These are phyloP conservation scores for Brachionus koreanus DNA, from an alignment of 1,140 invertebrate genomes.

Conservation along the genomic window DNA sequence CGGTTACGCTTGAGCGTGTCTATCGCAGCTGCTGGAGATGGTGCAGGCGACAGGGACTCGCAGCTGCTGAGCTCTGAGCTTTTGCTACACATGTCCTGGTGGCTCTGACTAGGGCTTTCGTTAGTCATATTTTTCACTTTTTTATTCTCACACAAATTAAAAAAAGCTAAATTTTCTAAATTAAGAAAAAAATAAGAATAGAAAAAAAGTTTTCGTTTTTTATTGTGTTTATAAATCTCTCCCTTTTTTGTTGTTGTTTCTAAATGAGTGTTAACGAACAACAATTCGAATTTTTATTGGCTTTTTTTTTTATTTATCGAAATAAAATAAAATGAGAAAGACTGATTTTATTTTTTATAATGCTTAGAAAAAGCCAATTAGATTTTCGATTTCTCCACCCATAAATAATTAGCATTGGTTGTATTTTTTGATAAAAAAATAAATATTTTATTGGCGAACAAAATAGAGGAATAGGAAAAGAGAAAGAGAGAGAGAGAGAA, in stretches of 20 bases:
- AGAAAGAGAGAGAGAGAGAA: not conserved
- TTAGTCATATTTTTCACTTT: not conserved
- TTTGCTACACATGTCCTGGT: not conserved
- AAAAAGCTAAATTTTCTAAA: not conserved
- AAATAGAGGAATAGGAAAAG: not conserved
- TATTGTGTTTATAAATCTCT: not conserved
- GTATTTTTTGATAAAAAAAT: not conserved
- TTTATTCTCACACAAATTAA: not conserved
- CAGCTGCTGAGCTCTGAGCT: not conserved
- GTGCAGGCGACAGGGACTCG: not conserved
- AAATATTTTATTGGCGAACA: slow-evolving; percentile 29
- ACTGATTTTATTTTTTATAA: not conserved
- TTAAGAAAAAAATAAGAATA: not conserved
- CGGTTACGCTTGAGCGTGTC: not conserved
- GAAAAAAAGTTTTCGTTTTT: not conserved
- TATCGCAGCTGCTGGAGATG: not conserved
- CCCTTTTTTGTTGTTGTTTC: not conserved
- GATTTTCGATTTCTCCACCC: slow-evolving; percentile 28
- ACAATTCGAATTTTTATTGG: not conserved
- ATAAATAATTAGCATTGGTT: slow-evolving; percentile 25
- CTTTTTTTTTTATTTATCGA: not conserved
- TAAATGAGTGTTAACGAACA: not conserved
- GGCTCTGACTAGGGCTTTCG: not conserved
- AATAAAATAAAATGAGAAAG: slow-evolving; percentile 5
- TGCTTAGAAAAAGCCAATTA: slow-evolving; percentile 12